Base-by-base conservation (phyloP, 1,140 invertebrate species). In the Ceratoteleas bidentatus region DNA sequence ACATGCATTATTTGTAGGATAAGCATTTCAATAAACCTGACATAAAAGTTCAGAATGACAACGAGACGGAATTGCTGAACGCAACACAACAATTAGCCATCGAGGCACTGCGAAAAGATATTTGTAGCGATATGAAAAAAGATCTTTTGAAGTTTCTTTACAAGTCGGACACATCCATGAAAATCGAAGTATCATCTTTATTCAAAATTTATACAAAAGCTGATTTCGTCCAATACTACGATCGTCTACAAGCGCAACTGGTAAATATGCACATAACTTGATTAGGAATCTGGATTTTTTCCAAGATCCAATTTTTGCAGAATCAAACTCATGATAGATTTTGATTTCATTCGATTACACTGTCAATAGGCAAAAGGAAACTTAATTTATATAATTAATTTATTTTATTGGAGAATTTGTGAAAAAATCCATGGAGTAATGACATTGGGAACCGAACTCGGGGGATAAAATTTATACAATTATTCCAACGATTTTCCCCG, bases 191-290 rank as follows among this genome's bases (percentile, higher is more conserved):
- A 15, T 57, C 65, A 34, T 6, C 16, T 0, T 60, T 75, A 6
- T 77, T 77, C 45, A 64, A 56, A 54, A 34, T 62, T 54, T 77
- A n/a, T 14, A 13, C 54, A 6, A 57, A 62, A n/a, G 6, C 58
- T 47, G 14, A 77, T 45, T 77, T 62, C 11, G 45, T 45, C 14
- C 36, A 69, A 15, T 77, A 69, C 24, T 77, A 62, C 34, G 38
- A 62, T 56, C 6, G 49, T 38, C n/a, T 77, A 14, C 32, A 77
- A 4, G 56, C 50, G 15, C 64, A 40, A 43, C 43, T 68, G 64
- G 56, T 61, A 68, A 76, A 49, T 72, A 43, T 10, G 40, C 6
- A 43, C 1, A 43, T 43, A 43, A 43, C n/a, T 43, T 43, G 0
- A 43, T 43, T n/a, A n/a, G n/a, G n/a, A n/a, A 43, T 2, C n/a